Percentiles rank a stretch among this genome's conserved stretches.
Conservation (phyloP, 2,797 vertebrate genomes). For the Hypotaenidia philippensis region DNA sequence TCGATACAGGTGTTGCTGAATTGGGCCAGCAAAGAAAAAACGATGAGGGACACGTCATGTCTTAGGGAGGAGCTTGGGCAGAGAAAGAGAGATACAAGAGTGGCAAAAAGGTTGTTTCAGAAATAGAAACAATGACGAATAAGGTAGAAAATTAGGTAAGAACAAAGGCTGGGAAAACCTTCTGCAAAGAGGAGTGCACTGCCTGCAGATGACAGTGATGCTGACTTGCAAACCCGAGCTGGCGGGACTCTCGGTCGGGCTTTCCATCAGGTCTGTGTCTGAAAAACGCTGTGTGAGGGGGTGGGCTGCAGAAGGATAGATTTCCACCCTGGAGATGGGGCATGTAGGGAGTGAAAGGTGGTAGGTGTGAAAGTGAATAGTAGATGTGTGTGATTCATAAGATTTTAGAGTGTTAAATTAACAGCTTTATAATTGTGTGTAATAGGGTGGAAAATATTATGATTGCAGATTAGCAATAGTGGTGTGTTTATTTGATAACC, state of each 20-base stretch:
- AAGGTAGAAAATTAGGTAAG: background rate
- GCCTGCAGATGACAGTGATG: background rate
- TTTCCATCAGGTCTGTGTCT: background rate
- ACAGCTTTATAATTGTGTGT: background rate
- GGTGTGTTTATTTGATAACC: background rate
- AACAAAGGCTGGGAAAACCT: background rate
- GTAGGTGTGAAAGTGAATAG: background rate
- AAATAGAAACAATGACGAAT: background rate
- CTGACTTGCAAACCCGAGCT: rapidly evolving
- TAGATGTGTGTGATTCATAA: background rate
- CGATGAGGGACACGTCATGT: rapidly evolving
- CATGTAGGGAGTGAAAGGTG: background rate
- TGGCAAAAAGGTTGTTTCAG: background rate
- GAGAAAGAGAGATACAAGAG: background rate
- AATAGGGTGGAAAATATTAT: background rate
- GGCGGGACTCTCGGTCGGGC: rapidly evolving
- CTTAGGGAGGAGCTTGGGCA: background rate
- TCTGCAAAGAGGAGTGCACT: background rate
- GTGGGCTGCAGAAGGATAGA: background rate
- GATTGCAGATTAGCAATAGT: background rate
- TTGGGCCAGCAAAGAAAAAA: background rate
- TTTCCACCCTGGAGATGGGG: background rate
- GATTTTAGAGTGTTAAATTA: background rate
- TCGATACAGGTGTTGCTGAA: background rate
- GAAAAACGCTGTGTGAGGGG: background rate